Evolutionary conservation across 2,888 invertebrate genomes (phyloP).

Genomic region (Parnassius smintheus): DNA sequence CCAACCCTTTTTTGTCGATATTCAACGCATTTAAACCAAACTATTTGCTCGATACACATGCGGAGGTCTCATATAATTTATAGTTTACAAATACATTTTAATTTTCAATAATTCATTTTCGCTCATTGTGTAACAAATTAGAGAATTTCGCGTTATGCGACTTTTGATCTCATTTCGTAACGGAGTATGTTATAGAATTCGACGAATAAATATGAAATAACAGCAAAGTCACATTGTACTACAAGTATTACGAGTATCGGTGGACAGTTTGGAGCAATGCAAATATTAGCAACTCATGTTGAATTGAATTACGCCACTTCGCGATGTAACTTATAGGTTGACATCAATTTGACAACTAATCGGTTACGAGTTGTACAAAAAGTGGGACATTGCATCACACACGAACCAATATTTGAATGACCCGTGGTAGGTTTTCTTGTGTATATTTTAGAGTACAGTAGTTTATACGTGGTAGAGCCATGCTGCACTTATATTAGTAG

Average conservation of each 20-base stretch:
- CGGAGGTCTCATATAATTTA: neutral
- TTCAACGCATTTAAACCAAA: neutral
- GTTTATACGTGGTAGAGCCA: too few species aligned
- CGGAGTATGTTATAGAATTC: slow-evolving; percentile 8
- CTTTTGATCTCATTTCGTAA: neutral
- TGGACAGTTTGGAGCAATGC: neutral
- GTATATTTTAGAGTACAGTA: too few species aligned
- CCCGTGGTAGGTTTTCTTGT: slow-evolving; percentile 8
- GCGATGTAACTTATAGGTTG: slow-evolving; percentile 10
- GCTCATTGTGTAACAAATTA: slow-evolving; percentile 1
- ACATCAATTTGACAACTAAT: slow-evolving; percentile 7
- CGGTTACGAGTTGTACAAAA: neutral
- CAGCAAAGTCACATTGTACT: slow-evolving; percentile 17
- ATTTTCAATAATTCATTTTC: neutral
- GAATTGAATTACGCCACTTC: slow-evolving; percentile 13
- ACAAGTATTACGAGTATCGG: slow-evolving; percentile 5
- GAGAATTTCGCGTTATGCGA: neutral
- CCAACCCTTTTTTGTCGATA: neutral
- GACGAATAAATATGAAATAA: slow-evolving; percentile 13
- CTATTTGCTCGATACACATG: neutral
- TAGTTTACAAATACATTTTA: too few species aligned
- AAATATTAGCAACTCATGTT: slow-evolving; percentile 21
- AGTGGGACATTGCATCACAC: slow-evolving; percentile 13
- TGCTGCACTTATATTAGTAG: too few species aligned
- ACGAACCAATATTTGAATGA: slow-evolving; percentile 18